These are phyloP conservation scores for Nannospalax galili DNA, from an alignment of 2,113 vertebrate species.

Conservation along the genomic window DNA sequence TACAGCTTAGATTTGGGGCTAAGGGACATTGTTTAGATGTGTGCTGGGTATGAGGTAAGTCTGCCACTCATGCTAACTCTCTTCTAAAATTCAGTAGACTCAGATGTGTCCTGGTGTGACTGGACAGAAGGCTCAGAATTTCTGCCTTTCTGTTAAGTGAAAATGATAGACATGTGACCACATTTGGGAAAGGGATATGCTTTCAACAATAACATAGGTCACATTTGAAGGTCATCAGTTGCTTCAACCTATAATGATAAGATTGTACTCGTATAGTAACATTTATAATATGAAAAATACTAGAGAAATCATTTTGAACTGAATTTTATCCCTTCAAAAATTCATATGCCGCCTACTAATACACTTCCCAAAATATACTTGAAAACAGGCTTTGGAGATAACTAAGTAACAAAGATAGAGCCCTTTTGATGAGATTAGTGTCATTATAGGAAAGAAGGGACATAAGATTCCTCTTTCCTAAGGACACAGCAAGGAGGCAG, in stretches of 20 bases:
- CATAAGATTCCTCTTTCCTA: not conserved
- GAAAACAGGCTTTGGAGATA: not conserved
- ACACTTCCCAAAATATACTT: not conserved
- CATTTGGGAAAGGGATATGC: not conserved
- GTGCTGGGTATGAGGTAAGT: not conserved
- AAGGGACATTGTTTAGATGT: not conserved
- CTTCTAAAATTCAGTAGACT: not conserved
- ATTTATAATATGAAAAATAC: not conserved
- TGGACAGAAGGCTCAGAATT: not conserved
- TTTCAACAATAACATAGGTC: not conserved
- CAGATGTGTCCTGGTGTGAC: not conserved
- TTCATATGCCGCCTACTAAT: not conserved
- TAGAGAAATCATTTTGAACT: not conserved
- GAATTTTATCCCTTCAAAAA: not conserved
- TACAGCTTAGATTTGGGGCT: not conserved
- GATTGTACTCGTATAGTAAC: not conserved
- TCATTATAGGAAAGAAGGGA: not conserved
- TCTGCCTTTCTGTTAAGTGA: not conserved
- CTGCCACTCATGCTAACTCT: accelerated
- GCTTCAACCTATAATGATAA: not conserved
- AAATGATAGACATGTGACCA: not conserved
- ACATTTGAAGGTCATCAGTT: not conserved
- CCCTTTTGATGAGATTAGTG: not conserved
- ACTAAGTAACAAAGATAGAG: not conserved
- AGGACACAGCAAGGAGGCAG: not conserved